Conservation (phyloP, 1,140 invertebrate species). For the Atta colombica region DNA sequence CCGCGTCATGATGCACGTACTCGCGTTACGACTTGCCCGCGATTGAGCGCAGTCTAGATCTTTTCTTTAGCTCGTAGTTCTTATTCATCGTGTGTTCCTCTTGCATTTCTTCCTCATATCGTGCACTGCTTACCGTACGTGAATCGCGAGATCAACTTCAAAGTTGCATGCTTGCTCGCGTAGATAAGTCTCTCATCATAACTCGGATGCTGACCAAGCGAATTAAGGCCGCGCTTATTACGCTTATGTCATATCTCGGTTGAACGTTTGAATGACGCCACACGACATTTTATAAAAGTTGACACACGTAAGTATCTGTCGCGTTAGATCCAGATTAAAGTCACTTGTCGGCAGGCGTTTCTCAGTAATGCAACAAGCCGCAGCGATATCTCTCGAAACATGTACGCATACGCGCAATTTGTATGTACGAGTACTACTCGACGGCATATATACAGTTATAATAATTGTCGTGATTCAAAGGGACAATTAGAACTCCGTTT, state of each 20-base stretch:
- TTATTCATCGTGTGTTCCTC: neutral
- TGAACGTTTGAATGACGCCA: neutral
- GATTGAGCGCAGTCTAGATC: constrained; percentile 4
- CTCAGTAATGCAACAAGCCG: constrained; percentile 7
- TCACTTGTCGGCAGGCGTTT: constrained; percentile 41
- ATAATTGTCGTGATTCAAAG: constrained; percentile 72
- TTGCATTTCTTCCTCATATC: neutral
- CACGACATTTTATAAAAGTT: neutral
- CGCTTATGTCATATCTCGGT: neutral
- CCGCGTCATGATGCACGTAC: constrained; percentile 27
- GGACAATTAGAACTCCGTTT: constrained; percentile 67
- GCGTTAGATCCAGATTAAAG: constrained; percentile 22
- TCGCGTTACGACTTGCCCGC: constrained; percentile 22
- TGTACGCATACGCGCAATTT: neutral
- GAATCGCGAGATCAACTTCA: constrained; percentile 29
- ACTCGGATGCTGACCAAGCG: neutral
- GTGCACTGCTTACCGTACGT: neutral
- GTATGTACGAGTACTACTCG: neutral
- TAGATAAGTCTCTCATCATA: neutral
- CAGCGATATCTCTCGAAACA: constrained; percentile 1
- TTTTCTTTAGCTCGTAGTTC: neutral
- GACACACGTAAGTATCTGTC: constrained; percentile 8
- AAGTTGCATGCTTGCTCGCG: neutral
- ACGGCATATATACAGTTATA: constrained; percentile 70
- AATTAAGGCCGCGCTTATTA: constrained; percentile 13